Base-by-base conservation (phyloP, 2,113 vertebrate species). In the Australoheros scitulus region DNA sequence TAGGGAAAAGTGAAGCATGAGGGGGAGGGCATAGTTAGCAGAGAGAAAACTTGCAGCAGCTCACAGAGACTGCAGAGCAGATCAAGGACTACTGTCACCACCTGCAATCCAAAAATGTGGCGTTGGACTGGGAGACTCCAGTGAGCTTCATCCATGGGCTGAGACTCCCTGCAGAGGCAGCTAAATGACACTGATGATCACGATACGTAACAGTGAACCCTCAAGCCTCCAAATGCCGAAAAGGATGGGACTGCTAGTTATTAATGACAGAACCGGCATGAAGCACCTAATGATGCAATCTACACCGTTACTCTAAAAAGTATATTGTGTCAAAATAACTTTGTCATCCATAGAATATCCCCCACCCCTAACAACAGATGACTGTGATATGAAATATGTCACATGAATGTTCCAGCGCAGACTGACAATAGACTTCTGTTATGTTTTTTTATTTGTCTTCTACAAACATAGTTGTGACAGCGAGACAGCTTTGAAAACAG, bases 221-320 rank as follows among this genome's bases (percentile, higher is more conserved):
- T 17, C 17, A 17, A 52, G 50, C 50, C 50, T 52, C 50, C 60
- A 34, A 61, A 18, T 2, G 13, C 14, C 38, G 26, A 13, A 18
- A 14, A 0, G 64, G 64, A 68, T 24, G 0, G 3, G 8, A 26
- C 38, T 24, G 14, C 22, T 26, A 68, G 22, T 47, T 47, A 68
- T 47, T 38, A 47, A 22, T 68, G n/a, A 68, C 0, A 15, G 1
- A 47, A 11, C 14, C 43, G 4, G 8, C 41, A 18, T 0, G 22
- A 47, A 0, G 22, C 41, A 0, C 41, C 14, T 0, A 68, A 24
- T 9, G 8, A 26, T 15, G 14, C 5, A 1, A 70, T 0, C 2
- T 6, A 1, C 20, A 14, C 24, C 4, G 24, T 32, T 29, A 70
- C 24, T 52, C 50, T 52, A 6, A 52, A 18, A 52, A 52, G 43